Percentiles rank a stretch among this genome's conserved stretches.
Evolutionary conservation across 2,113 vertebrate genomes (phyloP).

Genomic region (Peromyscus leucopus): DNA sequence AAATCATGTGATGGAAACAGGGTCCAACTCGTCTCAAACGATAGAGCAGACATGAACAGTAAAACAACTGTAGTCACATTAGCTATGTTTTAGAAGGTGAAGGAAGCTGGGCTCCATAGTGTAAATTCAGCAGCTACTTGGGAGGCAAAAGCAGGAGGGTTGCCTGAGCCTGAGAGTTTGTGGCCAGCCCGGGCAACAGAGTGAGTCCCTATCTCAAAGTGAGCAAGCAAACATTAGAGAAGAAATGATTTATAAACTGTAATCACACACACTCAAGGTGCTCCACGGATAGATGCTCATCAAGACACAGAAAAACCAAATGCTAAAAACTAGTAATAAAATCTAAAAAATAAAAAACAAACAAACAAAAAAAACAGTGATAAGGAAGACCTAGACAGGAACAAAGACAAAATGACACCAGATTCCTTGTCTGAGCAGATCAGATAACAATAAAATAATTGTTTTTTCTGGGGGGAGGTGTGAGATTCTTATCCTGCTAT

Average conservation of each 20-base stretch:
- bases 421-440: neutral
- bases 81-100: neutral
- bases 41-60: neutral
- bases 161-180: neutral
- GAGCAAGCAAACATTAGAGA: neutral
- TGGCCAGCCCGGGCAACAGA: neutral
- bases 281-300: neutral
- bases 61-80: neutral
- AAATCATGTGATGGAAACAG: neutral
- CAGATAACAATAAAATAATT: neutral
- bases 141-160: neutral
- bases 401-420: conserved; percentile 7
- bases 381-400: neutral
- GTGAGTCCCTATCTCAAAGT: neutral
- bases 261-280: neutral
- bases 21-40: neutral
- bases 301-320: neutral
- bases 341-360: no score
- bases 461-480: neutral
- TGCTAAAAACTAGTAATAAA: conserved; percentile 7
- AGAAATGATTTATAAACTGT: neutral
- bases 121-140: neutral
- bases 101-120: neutral
- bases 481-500: neutral
- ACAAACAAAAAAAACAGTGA: neutral